Evolutionary conservation across 2,797 vertebrate genomes (phyloP).

Genomic region (Melanotaenia maccullochi): DNA sequence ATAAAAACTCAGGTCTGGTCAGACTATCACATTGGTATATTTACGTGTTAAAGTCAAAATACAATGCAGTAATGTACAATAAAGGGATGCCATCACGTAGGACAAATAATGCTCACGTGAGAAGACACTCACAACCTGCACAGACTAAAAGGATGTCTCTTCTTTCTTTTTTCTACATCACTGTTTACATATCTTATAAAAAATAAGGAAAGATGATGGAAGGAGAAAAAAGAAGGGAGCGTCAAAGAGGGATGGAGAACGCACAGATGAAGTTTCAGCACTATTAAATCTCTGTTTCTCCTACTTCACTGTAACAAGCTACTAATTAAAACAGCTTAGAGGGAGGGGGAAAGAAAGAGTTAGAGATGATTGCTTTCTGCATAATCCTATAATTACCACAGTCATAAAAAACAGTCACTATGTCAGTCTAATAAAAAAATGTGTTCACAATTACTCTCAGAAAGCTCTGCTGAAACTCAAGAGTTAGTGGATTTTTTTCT

Average conservation of each 20-base stretch:
- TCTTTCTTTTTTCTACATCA: conserved; percentile 20
- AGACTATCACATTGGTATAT: background rate
- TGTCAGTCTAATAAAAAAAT: conserved; percentile 80
- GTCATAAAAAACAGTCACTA: conserved; percentile 78
- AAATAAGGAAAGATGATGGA: conserved; percentile 40
- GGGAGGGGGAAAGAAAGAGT: conserved; percentile 63
- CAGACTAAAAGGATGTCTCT: too few relatives aligned
- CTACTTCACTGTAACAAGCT: conserved; percentile 81
- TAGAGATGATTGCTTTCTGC: conserved; percentile 77
- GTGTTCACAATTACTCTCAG: conserved; percentile 71
- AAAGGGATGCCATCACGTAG: background rate
- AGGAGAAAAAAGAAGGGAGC: conserved; percentile 41
- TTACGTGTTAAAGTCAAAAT: background rate
- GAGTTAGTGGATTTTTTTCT: conserved; percentile 46
- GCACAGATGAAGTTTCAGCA: conserved; percentile 76
- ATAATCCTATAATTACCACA: conserved; percentile 86
- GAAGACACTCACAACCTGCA: conserved; percentile 3
- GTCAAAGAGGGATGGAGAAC: conserved; percentile 41
- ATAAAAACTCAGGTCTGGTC: background rate
- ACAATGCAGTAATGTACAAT: background rate
- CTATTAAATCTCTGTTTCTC: conserved; percentile 81
- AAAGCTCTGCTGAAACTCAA: conserved; percentile 62
- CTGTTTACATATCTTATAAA: conserved; percentile 58
- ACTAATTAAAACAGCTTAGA: conserved; percentile 85
- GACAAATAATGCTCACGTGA: background rate